Conservation (phyloP, 37 sponge, comb jelly and placozoan genomes). For the Agelas oroides region DNA sequence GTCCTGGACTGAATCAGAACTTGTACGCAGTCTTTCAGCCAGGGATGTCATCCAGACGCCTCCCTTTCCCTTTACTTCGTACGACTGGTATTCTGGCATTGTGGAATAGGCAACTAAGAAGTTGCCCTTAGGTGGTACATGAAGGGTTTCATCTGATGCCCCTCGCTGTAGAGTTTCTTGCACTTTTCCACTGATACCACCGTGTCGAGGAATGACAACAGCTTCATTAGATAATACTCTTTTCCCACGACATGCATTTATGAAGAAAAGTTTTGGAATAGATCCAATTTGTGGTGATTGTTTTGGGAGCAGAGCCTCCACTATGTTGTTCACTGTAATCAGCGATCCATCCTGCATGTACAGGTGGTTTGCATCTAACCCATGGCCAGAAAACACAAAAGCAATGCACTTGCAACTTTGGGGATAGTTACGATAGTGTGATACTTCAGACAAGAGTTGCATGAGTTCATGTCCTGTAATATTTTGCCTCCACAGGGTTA, state of each 20-base stretch:
- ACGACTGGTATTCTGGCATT: constrained; percentile 32
- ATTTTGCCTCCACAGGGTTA: not conserved
- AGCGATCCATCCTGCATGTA: constrained; percentile 22
- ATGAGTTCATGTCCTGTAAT: not conserved
- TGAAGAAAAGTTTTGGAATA: constrained; percentile 55
- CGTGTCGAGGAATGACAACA: not conserved
- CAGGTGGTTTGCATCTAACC: not conserved
- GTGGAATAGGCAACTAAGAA: constrained; percentile 56
- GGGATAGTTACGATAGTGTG: not conserved
- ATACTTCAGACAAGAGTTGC: not conserved
- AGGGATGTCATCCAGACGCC: constrained; percentile 35
- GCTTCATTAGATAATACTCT: not conserved
- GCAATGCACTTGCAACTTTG: constrained; percentile 43
- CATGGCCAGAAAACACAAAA: constrained; percentile 70
- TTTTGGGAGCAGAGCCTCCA: constrained; percentile 20
- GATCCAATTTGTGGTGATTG: not conserved
- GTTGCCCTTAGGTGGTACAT: constrained; percentile 37
- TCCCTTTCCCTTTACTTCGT: constrained; percentile 15
- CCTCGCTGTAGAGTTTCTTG: not conserved
- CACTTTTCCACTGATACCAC: not conserved
- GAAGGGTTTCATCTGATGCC: not conserved
- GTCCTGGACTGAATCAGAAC: constrained; percentile 15
- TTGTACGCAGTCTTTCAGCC: constrained; percentile 9
- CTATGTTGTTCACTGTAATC: not conserved
- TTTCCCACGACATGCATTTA: constrained; percentile 68